phyloP scores from a whole-genome alignment of 92 coral and sea anemone species.

The Umimayanthus chanpuru region DNA sequence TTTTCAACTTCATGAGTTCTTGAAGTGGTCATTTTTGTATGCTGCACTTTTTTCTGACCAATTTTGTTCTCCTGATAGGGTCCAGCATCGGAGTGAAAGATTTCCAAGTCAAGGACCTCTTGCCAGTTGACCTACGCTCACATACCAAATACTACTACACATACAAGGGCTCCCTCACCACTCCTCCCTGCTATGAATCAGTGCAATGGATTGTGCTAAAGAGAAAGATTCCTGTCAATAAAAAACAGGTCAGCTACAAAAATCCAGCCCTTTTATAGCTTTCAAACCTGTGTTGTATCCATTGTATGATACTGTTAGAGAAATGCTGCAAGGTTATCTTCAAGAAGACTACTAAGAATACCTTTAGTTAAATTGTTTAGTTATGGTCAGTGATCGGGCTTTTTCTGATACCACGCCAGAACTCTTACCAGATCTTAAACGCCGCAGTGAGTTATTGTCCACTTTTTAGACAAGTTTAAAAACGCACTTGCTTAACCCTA shows the following conservation, averaged over 20 bases:
- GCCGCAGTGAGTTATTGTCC: no score
- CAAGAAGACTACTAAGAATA: no score
- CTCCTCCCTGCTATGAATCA: conserved; percentile 59
- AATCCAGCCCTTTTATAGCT: neutral
- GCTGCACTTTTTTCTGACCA: neutral
- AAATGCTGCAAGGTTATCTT: no score
- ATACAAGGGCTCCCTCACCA: conserved; percentile 55
- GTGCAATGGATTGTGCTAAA: conserved; percentile 63
- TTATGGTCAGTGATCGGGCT: no score
- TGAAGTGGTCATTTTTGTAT: no score
- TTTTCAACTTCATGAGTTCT: no score
- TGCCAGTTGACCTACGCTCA: neutral
- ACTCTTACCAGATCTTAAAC: no score
- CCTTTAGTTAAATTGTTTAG: no score
- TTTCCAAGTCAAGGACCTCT: neutral
- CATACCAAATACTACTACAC: conserved; percentile 45
- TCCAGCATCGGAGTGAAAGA: conserved; percentile 17
- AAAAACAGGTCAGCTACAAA: conserved; percentile 41
- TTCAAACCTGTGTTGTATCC: neutral
- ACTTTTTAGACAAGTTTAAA: no score
- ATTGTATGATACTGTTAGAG: no score
- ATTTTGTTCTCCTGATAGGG: neutral
- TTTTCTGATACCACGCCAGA: no score
- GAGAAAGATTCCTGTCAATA: conserved; percentile 35
- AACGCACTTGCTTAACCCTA: no score